Evolutionary conservation across 2,797 vertebrate genomes (phyloP).

Genomic region (Anisognathus igniventris): DNA sequence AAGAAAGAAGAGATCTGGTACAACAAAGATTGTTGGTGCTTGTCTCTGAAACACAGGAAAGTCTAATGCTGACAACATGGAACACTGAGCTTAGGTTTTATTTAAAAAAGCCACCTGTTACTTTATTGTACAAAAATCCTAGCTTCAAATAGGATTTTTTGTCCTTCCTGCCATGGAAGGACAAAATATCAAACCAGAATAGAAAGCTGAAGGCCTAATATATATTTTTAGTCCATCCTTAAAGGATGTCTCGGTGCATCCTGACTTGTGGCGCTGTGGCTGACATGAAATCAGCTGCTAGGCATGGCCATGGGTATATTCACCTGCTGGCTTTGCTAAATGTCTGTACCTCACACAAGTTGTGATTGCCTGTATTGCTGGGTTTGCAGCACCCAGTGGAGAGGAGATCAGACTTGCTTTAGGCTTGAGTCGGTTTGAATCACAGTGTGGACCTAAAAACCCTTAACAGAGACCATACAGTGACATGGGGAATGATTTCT

Average conservation of each 20-base stretch:
- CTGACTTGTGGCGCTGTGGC: accelerated
- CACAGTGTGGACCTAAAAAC: neutral
- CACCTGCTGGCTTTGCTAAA: neutral
- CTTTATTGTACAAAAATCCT: neutral
- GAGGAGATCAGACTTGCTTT: neutral
- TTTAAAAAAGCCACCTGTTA: neutral
- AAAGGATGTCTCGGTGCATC: neutral
- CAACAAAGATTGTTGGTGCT: neutral
- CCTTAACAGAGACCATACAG: neutral
- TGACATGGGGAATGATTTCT: neutral
- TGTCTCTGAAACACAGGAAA: neutral
- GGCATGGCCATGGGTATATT: neutral
- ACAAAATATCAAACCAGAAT: neutral
- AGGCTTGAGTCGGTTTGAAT: neutral
- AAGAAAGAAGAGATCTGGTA: neutral
- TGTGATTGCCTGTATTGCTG: neutral
- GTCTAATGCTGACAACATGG: accelerated
- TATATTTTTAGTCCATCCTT: neutral
- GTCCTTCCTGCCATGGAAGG: neutral
- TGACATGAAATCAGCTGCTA: neutral
- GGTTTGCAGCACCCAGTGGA: neutral
- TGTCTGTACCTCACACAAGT: neutral
- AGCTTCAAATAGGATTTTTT: neutral
- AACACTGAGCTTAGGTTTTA: neutral
- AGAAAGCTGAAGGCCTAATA: neutral